These are phyloP conservation scores for Lophochroa leadbeateri DNA, from an alignment of 2,113 vertebrate species.

Conservation along the genomic window DNA sequence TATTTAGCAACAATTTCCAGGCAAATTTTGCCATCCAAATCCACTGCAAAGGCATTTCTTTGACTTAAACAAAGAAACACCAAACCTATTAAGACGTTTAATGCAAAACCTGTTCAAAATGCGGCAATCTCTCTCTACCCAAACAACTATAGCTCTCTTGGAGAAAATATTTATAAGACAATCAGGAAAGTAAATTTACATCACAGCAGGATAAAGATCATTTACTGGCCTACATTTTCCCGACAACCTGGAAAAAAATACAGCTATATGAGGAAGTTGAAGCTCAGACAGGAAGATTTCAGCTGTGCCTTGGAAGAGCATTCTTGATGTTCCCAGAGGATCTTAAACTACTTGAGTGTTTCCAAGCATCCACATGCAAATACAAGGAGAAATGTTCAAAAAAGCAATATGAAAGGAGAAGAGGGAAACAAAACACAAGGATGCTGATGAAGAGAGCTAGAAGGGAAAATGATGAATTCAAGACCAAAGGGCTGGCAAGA, in stretches of 20 bases:
- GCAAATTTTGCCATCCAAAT: neutral
- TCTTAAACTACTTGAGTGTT: neutral
- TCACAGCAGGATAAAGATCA: neutral
- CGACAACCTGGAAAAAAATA: neutral
- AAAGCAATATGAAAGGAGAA: neutral
- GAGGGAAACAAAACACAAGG: neutral
- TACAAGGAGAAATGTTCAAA: neutral
- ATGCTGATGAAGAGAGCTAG: neutral
- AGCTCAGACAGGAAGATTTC: neutral
- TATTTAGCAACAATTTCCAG: slow-evolving; percentile 48
- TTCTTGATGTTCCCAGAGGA: neutral
- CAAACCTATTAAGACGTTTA: neutral
- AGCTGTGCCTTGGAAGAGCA: neutral
- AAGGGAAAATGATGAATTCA: neutral
- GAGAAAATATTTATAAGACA: neutral
- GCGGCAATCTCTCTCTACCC: neutral
- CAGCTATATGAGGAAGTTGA: neutral
- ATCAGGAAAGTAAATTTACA: neutral
- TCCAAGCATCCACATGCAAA: neutral
- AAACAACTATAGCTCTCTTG: neutral
- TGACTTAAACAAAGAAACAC: neutral
- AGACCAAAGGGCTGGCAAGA: neutral
- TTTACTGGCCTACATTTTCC: neutral
- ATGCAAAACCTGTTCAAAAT: neutral
- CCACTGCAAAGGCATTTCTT: neutral